A percentile compares a stretch with the other conserved stretches of the same genome.
These are phyloP conservation scores for Rhincodon typus DNA, from an alignment of 2,797 vertebrate genomes.

Conservation along the genomic window DNA sequence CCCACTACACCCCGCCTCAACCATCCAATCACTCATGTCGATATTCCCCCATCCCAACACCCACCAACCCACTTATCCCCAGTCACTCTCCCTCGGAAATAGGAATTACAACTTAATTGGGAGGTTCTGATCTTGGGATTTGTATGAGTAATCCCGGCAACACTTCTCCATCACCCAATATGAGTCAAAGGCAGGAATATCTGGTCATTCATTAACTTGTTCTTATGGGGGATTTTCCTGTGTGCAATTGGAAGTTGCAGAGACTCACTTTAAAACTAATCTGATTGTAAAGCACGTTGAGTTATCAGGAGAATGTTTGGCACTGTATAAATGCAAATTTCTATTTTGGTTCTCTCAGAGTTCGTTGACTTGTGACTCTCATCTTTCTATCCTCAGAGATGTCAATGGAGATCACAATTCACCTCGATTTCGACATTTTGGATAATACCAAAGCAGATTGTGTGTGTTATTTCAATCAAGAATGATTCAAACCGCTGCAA, in stretches of 20 bases:
- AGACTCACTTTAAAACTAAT: background rate
- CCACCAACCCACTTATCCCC: no score
- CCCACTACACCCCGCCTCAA: no score
- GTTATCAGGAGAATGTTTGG: background rate
- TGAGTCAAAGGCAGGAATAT: background rate
- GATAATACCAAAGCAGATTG: slow-evolving; percentile 6
- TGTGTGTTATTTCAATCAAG: background rate
- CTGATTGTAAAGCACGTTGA: background rate
- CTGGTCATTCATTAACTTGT: background rate
- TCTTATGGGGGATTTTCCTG: background rate
- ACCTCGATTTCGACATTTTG: background rate
- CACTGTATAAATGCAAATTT: slow-evolving; percentile 20
- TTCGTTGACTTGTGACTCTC: background rate
- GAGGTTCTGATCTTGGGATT: background rate
- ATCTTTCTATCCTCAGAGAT: background rate
- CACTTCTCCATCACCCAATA: background rate
- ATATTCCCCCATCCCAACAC: no score
- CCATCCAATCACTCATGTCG: no score
- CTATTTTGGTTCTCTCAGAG: no score
- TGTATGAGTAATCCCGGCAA: background rate
- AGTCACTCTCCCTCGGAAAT: no score
- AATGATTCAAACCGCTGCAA: background rate
- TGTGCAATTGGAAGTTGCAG: background rate
- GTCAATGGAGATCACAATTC: slow-evolving; percentile 22
- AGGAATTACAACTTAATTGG: no score